Evolutionary conservation across 2,888 invertebrate genomes (phyloP).

Genomic region (Oscheius sp.): DNA sequence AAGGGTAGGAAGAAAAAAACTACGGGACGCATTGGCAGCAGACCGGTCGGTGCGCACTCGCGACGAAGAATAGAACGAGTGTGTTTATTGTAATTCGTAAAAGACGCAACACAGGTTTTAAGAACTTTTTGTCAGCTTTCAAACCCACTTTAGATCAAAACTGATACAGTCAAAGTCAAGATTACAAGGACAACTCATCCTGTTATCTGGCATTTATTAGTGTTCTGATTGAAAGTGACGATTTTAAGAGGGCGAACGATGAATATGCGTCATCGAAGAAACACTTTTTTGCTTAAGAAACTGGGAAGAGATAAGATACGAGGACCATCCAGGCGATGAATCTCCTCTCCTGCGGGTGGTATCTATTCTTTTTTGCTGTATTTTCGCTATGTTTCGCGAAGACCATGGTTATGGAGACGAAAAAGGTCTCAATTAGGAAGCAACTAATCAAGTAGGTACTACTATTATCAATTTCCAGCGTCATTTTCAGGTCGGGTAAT

Average conservation of each 20-base stretch:
- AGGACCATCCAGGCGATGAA: not conserved
- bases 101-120: not conserved
- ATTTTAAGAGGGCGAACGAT: not conserved
- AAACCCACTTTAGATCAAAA: no score
- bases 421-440: not conserved
- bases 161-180: no score
- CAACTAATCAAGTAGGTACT: not conserved
- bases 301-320: slow-evolving; percentile 18
- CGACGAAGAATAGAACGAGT: slow-evolving; percentile 16
- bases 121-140: no score
- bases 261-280: not conserved
- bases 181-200: no score
- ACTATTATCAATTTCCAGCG: not conserved
- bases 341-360: not conserved
- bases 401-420: slow-evolving; percentile 1
- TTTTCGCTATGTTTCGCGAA: not conserved
- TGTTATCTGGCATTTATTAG: no score
- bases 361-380: not conserved
- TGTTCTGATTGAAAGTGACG: not conserved
- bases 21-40: slow-evolving; percentile 24
- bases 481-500: not conserved
- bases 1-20: slow-evolving; percentile 22
- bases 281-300: not conserved
- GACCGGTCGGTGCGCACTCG: slow-evolving; percentile 25
- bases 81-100: slow-evolving; percentile 31